Conservation (phyloP, 2,888 invertebrate species). For the Ochropleura plecta region DNA sequence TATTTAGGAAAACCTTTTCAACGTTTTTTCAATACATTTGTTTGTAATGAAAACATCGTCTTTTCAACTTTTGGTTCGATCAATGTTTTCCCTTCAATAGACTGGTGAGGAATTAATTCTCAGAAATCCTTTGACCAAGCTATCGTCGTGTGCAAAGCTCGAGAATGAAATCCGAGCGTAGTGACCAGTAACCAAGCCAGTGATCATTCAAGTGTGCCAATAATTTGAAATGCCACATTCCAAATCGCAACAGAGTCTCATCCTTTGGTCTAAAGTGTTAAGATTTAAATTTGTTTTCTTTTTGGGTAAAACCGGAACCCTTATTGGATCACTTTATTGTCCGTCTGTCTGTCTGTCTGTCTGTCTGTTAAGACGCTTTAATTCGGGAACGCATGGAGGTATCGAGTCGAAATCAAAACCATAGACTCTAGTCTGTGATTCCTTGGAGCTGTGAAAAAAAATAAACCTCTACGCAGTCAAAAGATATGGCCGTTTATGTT, state of each 20-base stretch:
- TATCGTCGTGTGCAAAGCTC: background rate
- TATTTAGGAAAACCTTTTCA: background rate
- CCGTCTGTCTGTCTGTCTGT: too few relatives aligned
- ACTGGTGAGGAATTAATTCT: background rate
- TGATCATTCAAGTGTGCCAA: background rate
- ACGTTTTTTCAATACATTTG: background rate
- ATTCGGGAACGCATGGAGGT: too few relatives aligned
- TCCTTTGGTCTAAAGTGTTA: too few relatives aligned
- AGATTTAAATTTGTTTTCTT: too few relatives aligned
- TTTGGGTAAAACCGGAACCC: too few relatives aligned
- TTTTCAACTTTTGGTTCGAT: background rate
- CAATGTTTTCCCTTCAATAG: background rate
- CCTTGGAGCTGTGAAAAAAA: too few relatives aligned
- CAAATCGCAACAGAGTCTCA: background rate
- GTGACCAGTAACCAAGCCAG: background rate
- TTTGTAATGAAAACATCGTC: conserved; percentile 4
- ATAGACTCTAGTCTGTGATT: too few relatives aligned
- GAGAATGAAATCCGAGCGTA: background rate
- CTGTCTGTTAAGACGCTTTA: too few relatives aligned
- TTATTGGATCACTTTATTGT: too few relatives aligned
- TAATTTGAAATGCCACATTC: background rate
- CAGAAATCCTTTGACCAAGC: background rate
- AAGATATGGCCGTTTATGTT: too few relatives aligned
- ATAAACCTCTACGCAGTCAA: too few relatives aligned
- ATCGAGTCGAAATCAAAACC: too few relatives aligned